Evolutionary conservation across 1,140 invertebrate genomes (phyloP).

Genomic region (Euschistus heros): DNA sequence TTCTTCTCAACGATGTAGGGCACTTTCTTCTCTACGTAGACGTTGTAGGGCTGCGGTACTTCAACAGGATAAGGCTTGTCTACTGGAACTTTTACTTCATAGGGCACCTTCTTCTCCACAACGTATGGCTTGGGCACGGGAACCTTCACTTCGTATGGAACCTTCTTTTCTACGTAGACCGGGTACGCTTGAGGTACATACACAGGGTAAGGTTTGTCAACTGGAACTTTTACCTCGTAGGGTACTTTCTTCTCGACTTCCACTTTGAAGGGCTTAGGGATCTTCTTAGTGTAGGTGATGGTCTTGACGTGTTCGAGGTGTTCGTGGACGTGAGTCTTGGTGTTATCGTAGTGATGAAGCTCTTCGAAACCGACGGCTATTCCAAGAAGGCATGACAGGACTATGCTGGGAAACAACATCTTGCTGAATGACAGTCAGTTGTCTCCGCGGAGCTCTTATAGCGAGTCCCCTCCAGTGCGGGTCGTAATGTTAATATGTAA

Average conservation of each 20-base stretch:
- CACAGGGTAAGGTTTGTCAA: constrained; percentile 48
- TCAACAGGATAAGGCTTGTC: constrained; percentile 61
- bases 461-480: too few relatives aligned
- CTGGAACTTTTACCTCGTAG: constrained; percentile 52
- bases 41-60: constrained; percentile 46
- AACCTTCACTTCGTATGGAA: constrained; percentile 7
- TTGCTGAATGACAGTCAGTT: too few relatives aligned
- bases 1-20: constrained; percentile 61
- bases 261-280: constrained; percentile 37
- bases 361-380: neutral
- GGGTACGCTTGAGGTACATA: constrained; percentile 31
- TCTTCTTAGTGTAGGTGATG: constrained; percentile 29
- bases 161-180: constrained; percentile 34
- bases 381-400: too few relatives aligned
- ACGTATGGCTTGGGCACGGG: constrained; percentile 35
- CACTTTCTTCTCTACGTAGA: constrained; percentile 33
- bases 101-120: constrained; percentile 54
- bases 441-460: too few relatives aligned
- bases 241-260: constrained; percentile 40
- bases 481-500: too few relatives aligned
- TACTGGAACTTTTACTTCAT: constrained; percentile 38
- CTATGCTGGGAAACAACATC: too few relatives aligned
- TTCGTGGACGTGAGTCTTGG: constrained; percentile 1
- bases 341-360: neutral
- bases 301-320: constrained; percentile 21